These are phyloP conservation scores for Brachycybe producta DNA, from an alignment of 2,888 invertebrate species.

Conservation along the genomic window DNA sequence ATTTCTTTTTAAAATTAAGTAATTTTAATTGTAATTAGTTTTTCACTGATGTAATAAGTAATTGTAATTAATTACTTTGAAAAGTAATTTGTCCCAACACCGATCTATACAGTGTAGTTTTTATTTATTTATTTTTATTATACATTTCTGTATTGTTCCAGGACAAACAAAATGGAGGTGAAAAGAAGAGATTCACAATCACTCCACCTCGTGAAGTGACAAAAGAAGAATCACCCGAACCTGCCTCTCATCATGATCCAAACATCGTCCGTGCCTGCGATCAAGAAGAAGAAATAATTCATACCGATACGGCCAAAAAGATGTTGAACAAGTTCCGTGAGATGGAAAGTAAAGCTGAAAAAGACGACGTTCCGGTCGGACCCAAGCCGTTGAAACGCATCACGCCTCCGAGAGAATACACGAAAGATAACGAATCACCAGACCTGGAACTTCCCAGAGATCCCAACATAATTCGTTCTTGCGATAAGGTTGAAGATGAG, in stretches of 20 bases:
- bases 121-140: too few relatives aligned
- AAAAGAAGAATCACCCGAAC: conserved; percentile 52
- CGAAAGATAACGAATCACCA: conserved; percentile 26
- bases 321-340: conserved; percentile 81
- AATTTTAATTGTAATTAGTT: too few relatives aligned
- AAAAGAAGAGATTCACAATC: conserved; percentile 64
- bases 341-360: conserved; percentile 57
- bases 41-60: too few relatives aligned
- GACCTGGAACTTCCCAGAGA: conserved; percentile 25
- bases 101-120: too few relatives aligned
- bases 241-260: conserved; percentile 59
- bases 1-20: too few relatives aligned
- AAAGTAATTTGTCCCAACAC: too few relatives aligned
- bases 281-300: conserved; percentile 38
- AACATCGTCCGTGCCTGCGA: conserved; percentile 52
- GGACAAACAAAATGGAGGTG: conserved; percentile 22
- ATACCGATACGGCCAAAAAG: conserved; percentile 61
- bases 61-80: too few relatives aligned
- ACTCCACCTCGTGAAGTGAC: conserved; percentile 69
- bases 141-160: too few relatives aligned
- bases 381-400: conserved; percentile 76
- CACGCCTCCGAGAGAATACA: conserved; percentile 71
- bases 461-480: conserved; percentile 39
- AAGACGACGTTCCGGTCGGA: conserved; percentile 36
- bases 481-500: conserved; percentile 49